A percentile compares a stretch with the other conserved stretches of the same genome.
Conservation (phyloP, 2,797 vertebrate genomes). For the Menidia menidia region DNA sequence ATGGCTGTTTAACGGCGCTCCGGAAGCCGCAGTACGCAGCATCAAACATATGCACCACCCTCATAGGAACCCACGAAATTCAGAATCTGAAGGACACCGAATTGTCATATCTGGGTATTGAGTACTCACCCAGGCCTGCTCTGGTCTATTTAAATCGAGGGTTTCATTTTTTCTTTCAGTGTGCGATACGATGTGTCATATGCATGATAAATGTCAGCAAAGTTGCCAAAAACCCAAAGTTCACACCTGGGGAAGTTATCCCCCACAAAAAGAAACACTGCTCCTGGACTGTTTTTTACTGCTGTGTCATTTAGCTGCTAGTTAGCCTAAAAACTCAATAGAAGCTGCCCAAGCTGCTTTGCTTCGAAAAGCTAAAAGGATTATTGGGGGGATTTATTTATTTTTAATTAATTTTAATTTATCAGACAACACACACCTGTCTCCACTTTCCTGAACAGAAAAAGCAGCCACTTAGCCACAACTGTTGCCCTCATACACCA, state of each 20-base stretch:
- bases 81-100: slow-evolving; percentile 31
- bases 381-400: neutral
- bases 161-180: neutral
- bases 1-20: slow-evolving; percentile 84
- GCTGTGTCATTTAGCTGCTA: neutral
- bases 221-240: neutral
- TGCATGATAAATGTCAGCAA: neutral
- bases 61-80: slow-evolving; percentile 17
- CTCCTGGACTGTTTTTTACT: neutral
- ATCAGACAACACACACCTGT: neutral
- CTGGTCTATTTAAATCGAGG: neutral
- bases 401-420: neutral
- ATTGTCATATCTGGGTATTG: slow-evolving; percentile 18
- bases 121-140: neutral
- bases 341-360: neutral
- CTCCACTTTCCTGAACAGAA: too few species aligned
- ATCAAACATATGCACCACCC: slow-evolving; percentile 5
- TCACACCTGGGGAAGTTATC: neutral
- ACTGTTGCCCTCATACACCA: neutral
- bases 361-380: neutral
- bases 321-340: neutral
- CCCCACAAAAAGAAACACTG: neutral
- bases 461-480: too few species aligned
- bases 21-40: slow-evolving; percentile 3
- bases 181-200: neutral